Base-by-base conservation (phyloP, 2,797 vertebrate genomes). In the Masticophis lateralis region DNA sequence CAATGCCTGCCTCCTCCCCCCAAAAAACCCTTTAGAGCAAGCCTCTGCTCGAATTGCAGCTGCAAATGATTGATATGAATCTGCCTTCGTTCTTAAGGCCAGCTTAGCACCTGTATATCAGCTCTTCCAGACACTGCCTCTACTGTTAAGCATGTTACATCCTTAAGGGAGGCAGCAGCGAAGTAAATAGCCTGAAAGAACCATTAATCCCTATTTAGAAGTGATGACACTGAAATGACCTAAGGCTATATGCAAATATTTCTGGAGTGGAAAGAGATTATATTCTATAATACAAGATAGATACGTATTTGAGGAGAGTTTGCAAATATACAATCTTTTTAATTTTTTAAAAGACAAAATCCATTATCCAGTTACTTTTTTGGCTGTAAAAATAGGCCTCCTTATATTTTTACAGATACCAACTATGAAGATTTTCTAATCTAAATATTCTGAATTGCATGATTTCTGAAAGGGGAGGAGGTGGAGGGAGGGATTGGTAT, bases 1-100 rank as follows among this genome's bases (percentile, higher is more conserved):
- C 16, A 5, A 5, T 47, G 43, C 18, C 14, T 74, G 16, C 14
- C 56, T 16, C 60, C 18, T n/a, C 59, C 28, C 1, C 27, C 20
- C 8, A 18, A 47, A 63, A 69, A 32, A 11, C 28, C 25, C 4
- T 88, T 32, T 20, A 56, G 47, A 63, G 51, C 87, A 93, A 91
- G 92, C 47, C 93, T 91, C 56, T 55, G n/a, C 93, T 89, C 1
- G 87, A 91, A 91, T 86, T 91, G 87, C 55, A 55, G 90, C 87
- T 86, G 69, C 59, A 89, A 89, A 51, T 60, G 87, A 89, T 89
- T 88, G 53, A 91, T 69, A 57, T 57, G 69, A 11, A 57, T 86
- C 51, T 57, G 22, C 47, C 86, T 63, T 22, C 10, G 11, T 88
- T 57, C 57, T 91, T 91, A 89, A 87, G 59, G 90, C 93, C 91